Percentiles rank a stretch among this genome's conserved stretches.
phyloP scores from a whole-genome alignment of 2,113 vertebrate genomes.

The Dunckerocampus dactyliophorus region DNA sequence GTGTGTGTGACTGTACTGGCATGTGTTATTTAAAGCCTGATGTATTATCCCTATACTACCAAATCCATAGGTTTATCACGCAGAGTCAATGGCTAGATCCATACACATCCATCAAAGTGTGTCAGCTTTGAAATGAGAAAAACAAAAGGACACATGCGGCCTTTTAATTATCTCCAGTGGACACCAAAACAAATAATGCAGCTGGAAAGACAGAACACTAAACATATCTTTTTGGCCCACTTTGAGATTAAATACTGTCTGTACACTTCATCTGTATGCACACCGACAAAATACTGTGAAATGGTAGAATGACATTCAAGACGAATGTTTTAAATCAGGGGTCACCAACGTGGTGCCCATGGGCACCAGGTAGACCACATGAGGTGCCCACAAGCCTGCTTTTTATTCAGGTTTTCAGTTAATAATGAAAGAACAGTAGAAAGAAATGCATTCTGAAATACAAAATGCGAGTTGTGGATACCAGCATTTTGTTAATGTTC shows the following conservation, averaged over 20 bases:
- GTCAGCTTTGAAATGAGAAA: constrained; percentile 51
- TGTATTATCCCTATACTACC: constrained; percentile 41
- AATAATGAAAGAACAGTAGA: too few species aligned
- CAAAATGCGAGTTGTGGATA: too few species aligned
- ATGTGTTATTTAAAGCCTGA: constrained; percentile 46
- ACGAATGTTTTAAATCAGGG: too few species aligned
- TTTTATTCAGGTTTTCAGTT: too few species aligned
- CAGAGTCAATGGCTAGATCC: constrained; percentile 27
- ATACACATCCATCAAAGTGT: constrained; percentile 47
- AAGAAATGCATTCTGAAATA: too few species aligned
- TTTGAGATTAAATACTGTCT: not conserved
- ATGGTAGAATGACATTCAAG: not conserved
- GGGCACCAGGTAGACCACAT: too few species aligned
- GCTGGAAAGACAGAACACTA: not conserved
- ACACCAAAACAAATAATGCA: constrained; percentile 19
- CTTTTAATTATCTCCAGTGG: constrained; percentile 34
- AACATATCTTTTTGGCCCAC: constrained; percentile 4
- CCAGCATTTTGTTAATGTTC: too few species aligned
- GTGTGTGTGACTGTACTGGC: constrained; percentile 27
- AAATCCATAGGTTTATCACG: constrained; percentile 53
- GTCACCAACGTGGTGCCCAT: too few species aligned
- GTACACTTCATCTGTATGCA: not conserved
- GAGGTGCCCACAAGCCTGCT: too few species aligned
- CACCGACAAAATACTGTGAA: too few species aligned
- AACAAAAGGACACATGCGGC: constrained; percentile 14